Percentiles rank a stretch among this genome's conserved stretches.
Evolutionary conservation across 2,888 invertebrate species (phyloP).

Genomic region (Nephrotoma guestfalica): DNA sequence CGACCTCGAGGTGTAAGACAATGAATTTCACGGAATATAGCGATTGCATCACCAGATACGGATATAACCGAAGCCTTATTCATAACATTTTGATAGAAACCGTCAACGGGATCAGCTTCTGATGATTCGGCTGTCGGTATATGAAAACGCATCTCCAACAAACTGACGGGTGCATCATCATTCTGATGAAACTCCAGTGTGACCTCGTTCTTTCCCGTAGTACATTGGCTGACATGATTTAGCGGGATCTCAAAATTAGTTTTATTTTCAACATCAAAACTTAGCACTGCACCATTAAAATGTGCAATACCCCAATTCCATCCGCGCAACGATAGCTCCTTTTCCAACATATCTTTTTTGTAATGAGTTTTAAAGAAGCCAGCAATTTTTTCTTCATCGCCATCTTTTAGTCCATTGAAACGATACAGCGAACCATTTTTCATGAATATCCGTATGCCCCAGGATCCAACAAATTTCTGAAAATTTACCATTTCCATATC

Average conservation of each 20-base stretch:
- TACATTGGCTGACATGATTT: constrained; percentile 89
- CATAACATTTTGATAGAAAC: constrained; percentile 95
- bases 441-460: constrained; percentile 78
- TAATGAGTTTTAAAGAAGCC: constrained; percentile 78
- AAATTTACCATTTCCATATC: constrained; percentile 88
- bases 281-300: constrained; percentile 75
- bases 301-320: constrained; percentile 99
- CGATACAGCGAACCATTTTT: constrained; percentile 83
- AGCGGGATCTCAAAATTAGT: constrained; percentile 94
- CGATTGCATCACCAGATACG: constrained; percentile 94
- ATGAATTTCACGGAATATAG: constrained; percentile 90
- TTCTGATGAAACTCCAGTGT: constrained; percentile 98
- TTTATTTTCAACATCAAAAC: constrained; percentile 68
- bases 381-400: constrained; percentile 83
- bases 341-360: constrained; percentile 72
- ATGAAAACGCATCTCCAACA: constrained; percentile 96
- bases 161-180: constrained; percentile 92
- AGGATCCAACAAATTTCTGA: constrained; percentile 79
- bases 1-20: constrained; percentile 92
- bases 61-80: constrained; percentile 95
- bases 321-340: constrained; percentile 86
- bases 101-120: constrained; percentile 85
- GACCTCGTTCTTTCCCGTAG: constrained; percentile 94
- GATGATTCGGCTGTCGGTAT: constrained; percentile 83
- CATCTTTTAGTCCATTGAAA: constrained; percentile 87